Base-by-base conservation (phyloP, 1,140 invertebrate genomes). In the Neodiprion fabricii region DNA sequence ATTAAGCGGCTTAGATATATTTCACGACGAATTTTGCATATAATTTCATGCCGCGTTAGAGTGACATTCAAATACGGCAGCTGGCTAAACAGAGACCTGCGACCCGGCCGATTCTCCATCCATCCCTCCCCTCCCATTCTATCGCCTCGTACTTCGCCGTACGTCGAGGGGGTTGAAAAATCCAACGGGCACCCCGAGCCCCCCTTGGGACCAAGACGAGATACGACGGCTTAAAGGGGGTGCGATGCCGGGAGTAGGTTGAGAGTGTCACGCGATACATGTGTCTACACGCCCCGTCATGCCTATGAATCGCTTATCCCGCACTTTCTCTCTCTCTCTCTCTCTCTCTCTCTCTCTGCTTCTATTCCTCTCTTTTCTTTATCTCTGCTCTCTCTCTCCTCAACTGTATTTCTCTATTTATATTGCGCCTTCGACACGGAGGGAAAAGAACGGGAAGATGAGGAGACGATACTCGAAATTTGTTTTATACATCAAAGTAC, bases 1-100 rank as follows among this genome's bases (percentile, higher is more conserved):
- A 40, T 49, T 68, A 28, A 53, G 12, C 70, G 72, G 77, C 79
- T 79, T 87, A 87, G 84, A 40, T 40, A 87, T 87, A 88, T 88
- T 89, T 87, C 84, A 87, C 86, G 79, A 82, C 82, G 84, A 88
- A 82, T 88, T 87, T 88, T 88, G 87, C 86, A 88, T 88, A 89
- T 89, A 87, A 88, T 88, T 89, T 88, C 85, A 89, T 85, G 87
- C 83, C 79, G 82, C 84, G 85, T 88, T 89, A 88, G 84, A 85
- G 79, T 73, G 85, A 83, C 83, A 88, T 88, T 88, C 85, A 87
- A 89, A 88, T 86, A 81, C 80, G 84, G 81, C 87, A 88, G 87
- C 87, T 88, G 87, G 86, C 87, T 88, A 89, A 89, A 89, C 82
- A 89, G 79, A 75, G 72, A 79, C 75, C 71, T 74, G 75, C 76